Percentiles rank a stretch among this genome's conserved stretches.
Evolutionary conservation across 2,888 invertebrate genomes (phyloP).

Genomic region (Luperina testacea): DNA sequence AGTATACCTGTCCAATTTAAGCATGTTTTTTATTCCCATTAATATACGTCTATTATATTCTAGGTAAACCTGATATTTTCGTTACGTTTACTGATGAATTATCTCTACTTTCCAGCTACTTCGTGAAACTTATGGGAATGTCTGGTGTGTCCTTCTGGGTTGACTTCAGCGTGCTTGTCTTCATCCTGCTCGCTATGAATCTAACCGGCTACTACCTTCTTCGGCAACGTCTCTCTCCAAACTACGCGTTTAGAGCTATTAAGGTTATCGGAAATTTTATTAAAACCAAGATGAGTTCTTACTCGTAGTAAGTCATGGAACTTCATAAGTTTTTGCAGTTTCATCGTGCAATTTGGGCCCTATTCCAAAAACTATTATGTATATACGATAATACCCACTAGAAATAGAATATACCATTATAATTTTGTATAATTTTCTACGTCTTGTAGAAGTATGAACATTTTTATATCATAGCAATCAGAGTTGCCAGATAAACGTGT

Average conservation of each 20-base stretch:
- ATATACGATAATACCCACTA: not conserved
- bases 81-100: not conserved
- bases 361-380: conserved; percentile 17
- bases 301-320: conserved; percentile 37
- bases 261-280: conserved; percentile 93
- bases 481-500: conserved; percentile 8
- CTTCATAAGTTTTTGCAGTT: not conserved
- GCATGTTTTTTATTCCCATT: no score
- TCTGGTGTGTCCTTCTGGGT: conserved; percentile 92
- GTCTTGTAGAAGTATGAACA: not conserved
- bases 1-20: not conserved
- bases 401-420: not conserved
- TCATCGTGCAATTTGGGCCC: conserved; percentile 8
- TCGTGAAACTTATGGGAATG: conserved; percentile 94
- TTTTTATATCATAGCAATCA: conserved; percentile 25
- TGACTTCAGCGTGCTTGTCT: conserved; percentile 91
- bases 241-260: conserved; percentile 92
- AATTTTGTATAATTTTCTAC: conserved; percentile 12
- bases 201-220: conserved; percentile 93
- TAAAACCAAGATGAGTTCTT: conserved; percentile 90
- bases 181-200: conserved; percentile 92
- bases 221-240: conserved; percentile 92
- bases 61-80: not conserved
- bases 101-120: conserved; percentile 85
- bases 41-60: no score